A percentile compares a stretch with the other conserved stretches of the same genome.
Conservation (phyloP, 2,797 vertebrate genomes). For the Enteromius paludinosus region DNA sequence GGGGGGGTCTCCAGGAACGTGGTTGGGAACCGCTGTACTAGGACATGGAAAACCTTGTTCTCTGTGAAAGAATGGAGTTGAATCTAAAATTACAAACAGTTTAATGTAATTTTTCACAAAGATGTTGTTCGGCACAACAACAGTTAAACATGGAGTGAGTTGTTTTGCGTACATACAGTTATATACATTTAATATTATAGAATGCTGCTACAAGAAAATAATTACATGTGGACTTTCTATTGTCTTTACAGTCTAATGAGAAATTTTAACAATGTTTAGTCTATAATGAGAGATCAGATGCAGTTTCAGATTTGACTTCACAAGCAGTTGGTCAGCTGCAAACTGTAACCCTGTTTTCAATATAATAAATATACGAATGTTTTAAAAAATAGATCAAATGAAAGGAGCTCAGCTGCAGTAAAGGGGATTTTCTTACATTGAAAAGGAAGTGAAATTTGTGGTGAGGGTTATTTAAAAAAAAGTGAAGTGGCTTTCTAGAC, state of each 20-base stretch:
- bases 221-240: constrained; percentile 56
- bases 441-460: not conserved
- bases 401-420: not conserved
- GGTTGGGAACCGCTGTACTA: no score
- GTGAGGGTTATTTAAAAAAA: not conserved
- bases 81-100: not conserved
- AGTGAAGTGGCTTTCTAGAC: not conserved
- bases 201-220: constrained; percentile 31
- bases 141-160: constrained; percentile 72
- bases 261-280: constrained; percentile 40
- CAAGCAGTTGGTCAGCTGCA: not conserved
- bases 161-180: constrained; percentile 61
- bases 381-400: not conserved
- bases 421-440: not conserved
- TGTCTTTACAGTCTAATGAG: constrained; percentile 57
- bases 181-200: constrained; percentile 64
- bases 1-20: no score
- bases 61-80: not conserved
- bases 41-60: not conserved
- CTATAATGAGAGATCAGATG: not conserved
- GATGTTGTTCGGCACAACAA: constrained; percentile 10
- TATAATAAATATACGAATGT: constrained; percentile 1
- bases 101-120: not conserved
- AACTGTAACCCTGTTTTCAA: constrained; percentile 9
- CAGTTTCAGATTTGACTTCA: no score